Conservation (phyloP, 2,113 vertebrate genomes). For the Daubentonia madagascariensis region DNA sequence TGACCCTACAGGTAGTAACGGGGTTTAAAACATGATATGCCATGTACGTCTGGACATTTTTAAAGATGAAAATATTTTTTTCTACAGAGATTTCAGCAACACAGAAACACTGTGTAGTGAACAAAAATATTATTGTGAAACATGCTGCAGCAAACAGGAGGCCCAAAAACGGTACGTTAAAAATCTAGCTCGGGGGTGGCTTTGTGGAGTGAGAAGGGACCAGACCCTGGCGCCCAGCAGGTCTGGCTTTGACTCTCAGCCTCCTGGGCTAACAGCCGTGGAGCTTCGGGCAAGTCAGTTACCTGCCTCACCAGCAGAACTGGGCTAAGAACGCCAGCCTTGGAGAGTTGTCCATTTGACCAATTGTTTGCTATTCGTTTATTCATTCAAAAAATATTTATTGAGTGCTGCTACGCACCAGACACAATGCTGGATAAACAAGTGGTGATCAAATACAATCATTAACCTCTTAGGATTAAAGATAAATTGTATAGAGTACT, state of each 20-base stretch:
- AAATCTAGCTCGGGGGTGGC: not conserved
- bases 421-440: not conserved
- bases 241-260: not conserved
- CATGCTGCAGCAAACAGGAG: slow-evolving; percentile 98
- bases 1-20: not conserved
- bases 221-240: fast-evolving
- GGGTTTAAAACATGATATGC: not conserved
- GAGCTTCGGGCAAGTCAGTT: not conserved
- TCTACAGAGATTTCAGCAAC: slow-evolving; percentile 97
- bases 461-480: not conserved
- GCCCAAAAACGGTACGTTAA: slow-evolving; percentile 94
- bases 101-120: slow-evolving; percentile 98
- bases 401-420: fast-evolving
- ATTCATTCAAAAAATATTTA: not conserved
- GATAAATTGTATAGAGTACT: not conserved
- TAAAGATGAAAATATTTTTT: slow-evolving; percentile 59
- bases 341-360: not conserved
- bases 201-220: not conserved
- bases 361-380: not conserved
- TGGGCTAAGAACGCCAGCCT: not conserved
- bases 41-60: not conserved
- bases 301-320: not conserved
- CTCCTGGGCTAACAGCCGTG: fast-evolving
- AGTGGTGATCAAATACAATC: not conserved
- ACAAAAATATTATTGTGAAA: slow-evolving; percentile 99